Percentiles rank a stretch among this genome's conserved stretches.
These are phyloP conservation scores for Liparis tanakae DNA, from an alignment of 2,797 vertebrate genomes.

Conservation along the genomic window DNA sequence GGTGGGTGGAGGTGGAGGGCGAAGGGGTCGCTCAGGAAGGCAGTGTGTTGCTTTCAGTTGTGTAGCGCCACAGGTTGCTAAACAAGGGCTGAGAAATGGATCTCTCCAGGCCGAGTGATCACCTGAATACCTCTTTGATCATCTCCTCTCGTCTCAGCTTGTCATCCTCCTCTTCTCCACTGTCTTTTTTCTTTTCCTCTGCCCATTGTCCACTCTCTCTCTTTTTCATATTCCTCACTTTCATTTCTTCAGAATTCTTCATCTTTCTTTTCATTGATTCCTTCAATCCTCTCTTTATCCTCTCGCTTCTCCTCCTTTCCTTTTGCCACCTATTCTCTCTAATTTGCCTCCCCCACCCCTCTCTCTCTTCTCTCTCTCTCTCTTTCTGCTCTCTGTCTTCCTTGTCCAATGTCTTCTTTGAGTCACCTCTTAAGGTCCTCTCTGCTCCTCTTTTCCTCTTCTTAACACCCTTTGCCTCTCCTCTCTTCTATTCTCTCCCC, in stretches of 20 bases:
- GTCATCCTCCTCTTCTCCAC: conserved; percentile 23
- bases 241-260: not conserved
- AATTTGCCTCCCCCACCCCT: conserved; percentile 25
- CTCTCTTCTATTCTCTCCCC: conserved; percentile 17
- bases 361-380: not conserved
- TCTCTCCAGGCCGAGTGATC: conserved; percentile 69
- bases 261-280: not conserved
- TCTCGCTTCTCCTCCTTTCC: not conserved
- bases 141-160: conserved; percentile 32
- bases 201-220: not conserved
- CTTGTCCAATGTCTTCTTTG: conserved; percentile 4
- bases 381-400: not conserved
- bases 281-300: not conserved
- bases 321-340: conserved; percentile 4
- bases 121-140: conserved; percentile 55
- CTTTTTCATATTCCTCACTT: not conserved
- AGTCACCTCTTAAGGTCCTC: not conserved
- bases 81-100: conserved; percentile 81
- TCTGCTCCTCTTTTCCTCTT: not conserved
- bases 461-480: not conserved
- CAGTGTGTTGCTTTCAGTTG: conserved; percentile 37
- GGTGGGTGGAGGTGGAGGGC: conserved; percentile 25
- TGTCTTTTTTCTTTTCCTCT: not conserved
- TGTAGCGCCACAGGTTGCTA: conserved; percentile 76
- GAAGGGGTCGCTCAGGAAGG: conserved; percentile 36